Conservation (phyloP, 2,888 invertebrate species). For the Malthinus seriepunctatus region DNA sequence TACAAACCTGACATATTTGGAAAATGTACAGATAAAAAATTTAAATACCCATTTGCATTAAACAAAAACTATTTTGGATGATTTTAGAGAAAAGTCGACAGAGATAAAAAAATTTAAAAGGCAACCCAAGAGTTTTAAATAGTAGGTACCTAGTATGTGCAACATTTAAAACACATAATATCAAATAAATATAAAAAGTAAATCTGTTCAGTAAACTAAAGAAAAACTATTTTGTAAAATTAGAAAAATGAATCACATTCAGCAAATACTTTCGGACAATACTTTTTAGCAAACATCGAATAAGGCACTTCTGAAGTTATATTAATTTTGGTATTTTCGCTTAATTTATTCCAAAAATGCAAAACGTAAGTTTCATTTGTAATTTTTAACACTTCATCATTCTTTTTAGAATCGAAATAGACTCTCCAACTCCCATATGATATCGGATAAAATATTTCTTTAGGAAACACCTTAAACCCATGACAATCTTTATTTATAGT, state of each 20-base stretch:
- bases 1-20: no score
- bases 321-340: slow-evolving; percentile 49
- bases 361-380: slow-evolving; percentile 55
- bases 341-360: slow-evolving; percentile 64
- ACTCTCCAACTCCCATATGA: slow-evolving; percentile 62
- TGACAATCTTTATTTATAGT: slow-evolving; percentile 56
- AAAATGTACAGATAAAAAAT: no score
- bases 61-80: slow-evolving; percentile 40
- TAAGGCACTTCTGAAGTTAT: slow-evolving; percentile 57
- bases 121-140: no score
- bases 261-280: slow-evolving; percentile 56
- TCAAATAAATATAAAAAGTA: background rate
- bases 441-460: slow-evolving; percentile 69
- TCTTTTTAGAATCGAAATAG: slow-evolving; percentile 60
- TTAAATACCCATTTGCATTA: background rate
- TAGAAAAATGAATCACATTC: slow-evolving; percentile 45
- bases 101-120: slow-evolving; percentile 73
- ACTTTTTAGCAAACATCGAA: slow-evolving; percentile 54
- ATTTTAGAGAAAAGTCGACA: slow-evolving; percentile 77
- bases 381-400: slow-evolving; percentile 48
- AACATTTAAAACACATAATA: background rate
- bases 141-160: background rate
- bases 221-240: no score
- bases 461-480: slow-evolving; percentile 66
- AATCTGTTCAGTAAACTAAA: background rate